Percentiles rank a stretch among this genome's conserved stretches.
Evolutionary conservation across 2,797 vertebrate genomes (phyloP).

Genomic region (Sarcophilus harrisii): DNA sequence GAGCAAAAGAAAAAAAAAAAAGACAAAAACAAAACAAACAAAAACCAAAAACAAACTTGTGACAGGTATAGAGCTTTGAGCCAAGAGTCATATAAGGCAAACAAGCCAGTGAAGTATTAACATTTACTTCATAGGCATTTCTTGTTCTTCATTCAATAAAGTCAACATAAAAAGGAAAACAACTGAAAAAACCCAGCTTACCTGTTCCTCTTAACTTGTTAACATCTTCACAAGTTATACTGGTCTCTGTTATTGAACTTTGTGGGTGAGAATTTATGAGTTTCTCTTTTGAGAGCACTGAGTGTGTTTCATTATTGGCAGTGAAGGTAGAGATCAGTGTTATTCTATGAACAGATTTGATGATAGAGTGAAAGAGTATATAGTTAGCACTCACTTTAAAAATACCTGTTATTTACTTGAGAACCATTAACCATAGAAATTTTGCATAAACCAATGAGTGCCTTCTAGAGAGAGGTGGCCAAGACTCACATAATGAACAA

Average conservation of each 20-base stretch:
- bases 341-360: background rate
- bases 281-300: background rate
- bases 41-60: background rate
- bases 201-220: background rate
- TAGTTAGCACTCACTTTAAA: background rate
- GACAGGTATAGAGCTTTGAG: background rate
- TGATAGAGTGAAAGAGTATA: background rate
- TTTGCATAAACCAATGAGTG: background rate
- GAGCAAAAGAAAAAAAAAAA: background rate
- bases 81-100: background rate
- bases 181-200: background rate
- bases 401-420: background rate
- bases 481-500: background rate
- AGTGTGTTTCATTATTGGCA: background rate
- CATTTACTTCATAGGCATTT: background rate
- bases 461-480: conserved; percentile 40
- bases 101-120: background rate
- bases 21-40: background rate
- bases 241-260: background rate
- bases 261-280: background rate
- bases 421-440: background rate
- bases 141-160: background rate
- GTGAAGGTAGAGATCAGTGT: background rate
- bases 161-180: background rate
- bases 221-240: background rate